Evolutionary conservation across 2,797 vertebrate species (phyloP).

Genomic region (Pterois miles): DNA sequence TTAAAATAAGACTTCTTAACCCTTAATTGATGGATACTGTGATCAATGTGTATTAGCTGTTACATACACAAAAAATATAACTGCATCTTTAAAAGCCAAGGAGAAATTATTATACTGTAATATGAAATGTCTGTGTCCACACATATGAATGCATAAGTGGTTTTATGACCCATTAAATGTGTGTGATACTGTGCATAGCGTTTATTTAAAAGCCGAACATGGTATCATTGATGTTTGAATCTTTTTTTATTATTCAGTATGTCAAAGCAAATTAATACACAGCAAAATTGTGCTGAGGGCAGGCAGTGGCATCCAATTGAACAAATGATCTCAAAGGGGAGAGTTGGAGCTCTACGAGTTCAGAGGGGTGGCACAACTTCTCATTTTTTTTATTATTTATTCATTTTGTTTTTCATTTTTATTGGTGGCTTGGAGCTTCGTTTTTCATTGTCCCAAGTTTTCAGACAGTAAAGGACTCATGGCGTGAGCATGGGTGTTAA

Average conservation of each 20-base stretch:
- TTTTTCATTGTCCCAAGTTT: slow-evolving; percentile 73
- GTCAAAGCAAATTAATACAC: slow-evolving; percentile 81
- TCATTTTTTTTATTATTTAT: slow-evolving; percentile 35
- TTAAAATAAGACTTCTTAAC: background rate
- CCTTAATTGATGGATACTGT: background rate
- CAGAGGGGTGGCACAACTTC: slow-evolving; percentile 69
- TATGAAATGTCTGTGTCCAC: background rate
- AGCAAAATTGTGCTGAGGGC: slow-evolving; percentile 80
- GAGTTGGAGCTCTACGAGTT: slow-evolving; percentile 53
- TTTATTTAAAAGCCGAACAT: slow-evolving; percentile 5
- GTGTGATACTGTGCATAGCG: background rate
- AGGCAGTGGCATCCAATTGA: slow-evolving; percentile 76
- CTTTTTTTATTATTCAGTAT: slow-evolving; percentile 71
- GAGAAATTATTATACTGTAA: background rate
- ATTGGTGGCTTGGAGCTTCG: slow-evolving; percentile 44
- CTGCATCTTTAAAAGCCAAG: background rate
- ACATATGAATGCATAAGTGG: background rate
- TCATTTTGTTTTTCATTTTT: slow-evolving; percentile 33
- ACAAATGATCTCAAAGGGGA: slow-evolving; percentile 69
- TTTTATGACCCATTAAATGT: background rate
- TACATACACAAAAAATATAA: background rate
- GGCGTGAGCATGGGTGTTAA: slow-evolving; percentile 54
- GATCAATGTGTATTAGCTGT: background rate
- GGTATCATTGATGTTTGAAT: slow-evolving; percentile 42
- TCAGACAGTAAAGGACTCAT: slow-evolving; percentile 82